These are phyloP conservation scores for Seira musarum DNA, from an alignment of 2,888 invertebrate species.

Conservation along the genomic window DNA sequence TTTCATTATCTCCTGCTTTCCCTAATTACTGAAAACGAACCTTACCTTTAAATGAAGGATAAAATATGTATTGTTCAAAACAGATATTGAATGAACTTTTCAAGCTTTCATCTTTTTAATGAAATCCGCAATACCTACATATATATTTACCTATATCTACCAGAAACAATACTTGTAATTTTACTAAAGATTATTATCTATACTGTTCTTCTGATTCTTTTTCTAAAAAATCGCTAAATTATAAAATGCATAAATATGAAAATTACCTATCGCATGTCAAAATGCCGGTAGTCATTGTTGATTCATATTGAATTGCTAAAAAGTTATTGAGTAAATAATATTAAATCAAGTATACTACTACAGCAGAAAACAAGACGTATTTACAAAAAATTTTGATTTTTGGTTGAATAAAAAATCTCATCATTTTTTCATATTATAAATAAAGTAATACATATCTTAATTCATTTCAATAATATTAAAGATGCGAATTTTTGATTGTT, in stretches of 20 bases:
- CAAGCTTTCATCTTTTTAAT: slow-evolving; percentile 57
- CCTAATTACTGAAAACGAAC: too few relatives aligned
- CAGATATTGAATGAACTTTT: slow-evolving; percentile 43
- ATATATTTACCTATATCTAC: slow-evolving; percentile 14
- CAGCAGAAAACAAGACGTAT: background rate
- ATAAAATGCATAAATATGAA: slow-evolving; percentile 5
- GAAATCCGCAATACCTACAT: slow-evolving; percentile 55
- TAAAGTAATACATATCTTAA: background rate
- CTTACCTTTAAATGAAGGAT: background rate
- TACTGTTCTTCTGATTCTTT: slow-evolving; percentile 26
- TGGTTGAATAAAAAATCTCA: too few relatives aligned
- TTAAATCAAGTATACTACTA: slow-evolving; percentile 10
- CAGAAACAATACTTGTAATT: slow-evolving; percentile 42
- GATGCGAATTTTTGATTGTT: slow-evolving; percentile 24
- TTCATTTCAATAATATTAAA: background rate
- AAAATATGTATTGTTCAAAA: background rate
- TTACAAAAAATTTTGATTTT: too few relatives aligned
- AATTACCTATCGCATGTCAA: slow-evolving; percentile 50
- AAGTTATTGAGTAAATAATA: slow-evolving; percentile 10
- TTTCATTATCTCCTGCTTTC: too few relatives aligned
- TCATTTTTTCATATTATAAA: background rate
- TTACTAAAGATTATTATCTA: slow-evolving; percentile 8
- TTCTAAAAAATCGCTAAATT: slow-evolving; percentile 13
- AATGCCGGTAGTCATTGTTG: slow-evolving; percentile 54
- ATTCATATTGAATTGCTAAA: slow-evolving; percentile 59